Evolutionary conservation across 2,888 invertebrate species (phyloP).

Genomic region (Sipha maydis): DNA sequence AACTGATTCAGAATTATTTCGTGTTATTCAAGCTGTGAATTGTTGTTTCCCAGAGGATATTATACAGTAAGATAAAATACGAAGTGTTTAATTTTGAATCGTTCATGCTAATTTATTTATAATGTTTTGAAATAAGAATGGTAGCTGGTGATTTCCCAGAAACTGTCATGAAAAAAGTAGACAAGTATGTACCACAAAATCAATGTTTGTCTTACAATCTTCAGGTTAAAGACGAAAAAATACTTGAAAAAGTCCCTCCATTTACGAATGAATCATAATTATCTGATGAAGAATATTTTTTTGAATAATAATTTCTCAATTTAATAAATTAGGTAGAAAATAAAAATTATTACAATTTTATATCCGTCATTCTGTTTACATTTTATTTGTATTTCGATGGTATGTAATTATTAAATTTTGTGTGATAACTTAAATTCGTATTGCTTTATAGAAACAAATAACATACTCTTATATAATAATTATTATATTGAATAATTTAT

Average conservation of each 20-base stretch:
- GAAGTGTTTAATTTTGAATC: background rate
- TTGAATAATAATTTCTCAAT: background rate
- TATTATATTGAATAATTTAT: background rate
- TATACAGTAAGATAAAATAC: slow-evolving; percentile 43
- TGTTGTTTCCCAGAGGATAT: slow-evolving; percentile 85
- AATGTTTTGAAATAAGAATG: slow-evolving; percentile 16
- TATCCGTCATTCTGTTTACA: background rate
- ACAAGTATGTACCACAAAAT: slow-evolving; percentile 40
- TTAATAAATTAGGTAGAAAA: background rate
- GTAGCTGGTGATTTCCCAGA: slow-evolving; percentile 51
- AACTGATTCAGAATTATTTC: slow-evolving; percentile 78
- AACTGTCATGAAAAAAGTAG: slow-evolving; percentile 41
- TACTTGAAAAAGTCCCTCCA: no score
- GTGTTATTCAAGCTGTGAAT: slow-evolving; percentile 82
- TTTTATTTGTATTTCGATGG: background rate
- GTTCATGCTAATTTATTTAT: background rate
- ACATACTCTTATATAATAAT: no score
- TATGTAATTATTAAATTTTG: no score
- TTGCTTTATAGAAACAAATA: background rate
- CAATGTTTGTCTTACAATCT: slow-evolving; percentile 35
- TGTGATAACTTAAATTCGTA: no score
- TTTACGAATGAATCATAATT: background rate
- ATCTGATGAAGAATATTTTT: background rate
- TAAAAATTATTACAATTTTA: background rate
- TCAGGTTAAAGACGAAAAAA: background rate